These are phyloP conservation scores for Pseudotriccus pelzelni DNA, from an alignment of 2,797 vertebrate genomes.

Conservation along the genomic window DNA sequence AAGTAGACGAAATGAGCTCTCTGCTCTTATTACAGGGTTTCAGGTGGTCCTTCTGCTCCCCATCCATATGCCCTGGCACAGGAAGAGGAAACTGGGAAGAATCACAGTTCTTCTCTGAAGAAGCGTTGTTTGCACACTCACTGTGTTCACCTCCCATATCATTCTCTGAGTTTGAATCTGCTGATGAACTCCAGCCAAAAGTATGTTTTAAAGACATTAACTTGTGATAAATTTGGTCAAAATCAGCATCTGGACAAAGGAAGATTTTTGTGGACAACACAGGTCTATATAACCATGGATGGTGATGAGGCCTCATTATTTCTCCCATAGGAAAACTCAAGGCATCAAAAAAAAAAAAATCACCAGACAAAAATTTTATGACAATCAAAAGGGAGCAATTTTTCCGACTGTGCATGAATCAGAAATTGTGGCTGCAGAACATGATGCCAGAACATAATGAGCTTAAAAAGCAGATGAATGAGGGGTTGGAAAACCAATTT, in stretches of 20 bases:
- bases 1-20: not conserved
- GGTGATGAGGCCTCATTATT: not conserved
- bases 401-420: not conserved
- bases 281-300: not conserved
- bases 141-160: not conserved
- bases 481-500: conserved; percentile 1
- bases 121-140: not conserved
- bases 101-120: not conserved
- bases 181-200: not conserved
- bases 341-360: not conserved
- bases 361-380: not conserved
- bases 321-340: accelerated
- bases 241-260: not conserved
- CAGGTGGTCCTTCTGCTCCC: not conserved
- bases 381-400: not conserved
- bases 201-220: not conserved
- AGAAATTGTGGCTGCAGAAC: not conserved
- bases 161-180: not conserved
- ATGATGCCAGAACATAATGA: not conserved
- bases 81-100: not conserved
- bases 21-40: not conserved
- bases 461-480: conserved; percentile 27
- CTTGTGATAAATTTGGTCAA: not conserved
- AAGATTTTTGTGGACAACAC: not conserved
- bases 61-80: not conserved